A percentile compares a stretch with the other conserved stretches of the same genome.
These are phyloP conservation scores for Campoletis raptor DNA, from an alignment of 2,888 invertebrate species.

Conservation along the genomic window DNA sequence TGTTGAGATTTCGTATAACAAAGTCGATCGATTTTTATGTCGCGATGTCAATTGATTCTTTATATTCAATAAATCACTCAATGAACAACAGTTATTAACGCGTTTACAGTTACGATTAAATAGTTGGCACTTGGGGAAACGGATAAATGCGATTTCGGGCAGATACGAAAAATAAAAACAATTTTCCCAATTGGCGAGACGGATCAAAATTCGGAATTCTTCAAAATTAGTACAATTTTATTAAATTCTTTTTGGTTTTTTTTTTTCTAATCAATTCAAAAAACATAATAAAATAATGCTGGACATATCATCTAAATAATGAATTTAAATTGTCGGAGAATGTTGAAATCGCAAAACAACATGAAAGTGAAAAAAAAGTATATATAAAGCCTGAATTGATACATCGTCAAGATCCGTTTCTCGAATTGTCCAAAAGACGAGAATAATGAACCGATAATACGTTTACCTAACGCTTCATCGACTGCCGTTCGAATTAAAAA, in stretches of 20 bases:
- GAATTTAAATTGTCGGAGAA: not conserved
- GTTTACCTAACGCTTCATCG: constrained; percentile 50
- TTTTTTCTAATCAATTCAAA: not conserved
- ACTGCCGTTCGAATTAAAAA: constrained; percentile 55
- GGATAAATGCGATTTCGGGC: not conserved
- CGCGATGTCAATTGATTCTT: constrained; percentile 57
- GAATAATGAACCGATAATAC: constrained; percentile 22
- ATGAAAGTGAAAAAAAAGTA: not conserved
- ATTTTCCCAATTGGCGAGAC: not conserved
- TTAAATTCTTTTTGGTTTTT: not conserved
- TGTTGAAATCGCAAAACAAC: not conserved
- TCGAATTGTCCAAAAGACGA: constrained; percentile 1
- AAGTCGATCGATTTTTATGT: constrained; percentile 40
- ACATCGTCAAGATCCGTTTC: constrained; percentile 5
- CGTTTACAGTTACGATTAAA: not conserved
- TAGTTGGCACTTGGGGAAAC: constrained; percentile 21
- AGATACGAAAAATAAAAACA: not conserved
- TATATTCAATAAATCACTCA: constrained; percentile 33
- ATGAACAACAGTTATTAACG: constrained; percentile 32
- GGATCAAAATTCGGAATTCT: not conserved
- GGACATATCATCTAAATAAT: not conserved
- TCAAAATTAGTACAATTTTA: not conserved
- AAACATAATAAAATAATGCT: not conserved
- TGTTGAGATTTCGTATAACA: constrained; percentile 48
- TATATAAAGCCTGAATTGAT: not conserved